Evolutionary conservation across 2,888 invertebrate genomes (phyloP).

Genomic region (Trisateles emortualis): DNA sequence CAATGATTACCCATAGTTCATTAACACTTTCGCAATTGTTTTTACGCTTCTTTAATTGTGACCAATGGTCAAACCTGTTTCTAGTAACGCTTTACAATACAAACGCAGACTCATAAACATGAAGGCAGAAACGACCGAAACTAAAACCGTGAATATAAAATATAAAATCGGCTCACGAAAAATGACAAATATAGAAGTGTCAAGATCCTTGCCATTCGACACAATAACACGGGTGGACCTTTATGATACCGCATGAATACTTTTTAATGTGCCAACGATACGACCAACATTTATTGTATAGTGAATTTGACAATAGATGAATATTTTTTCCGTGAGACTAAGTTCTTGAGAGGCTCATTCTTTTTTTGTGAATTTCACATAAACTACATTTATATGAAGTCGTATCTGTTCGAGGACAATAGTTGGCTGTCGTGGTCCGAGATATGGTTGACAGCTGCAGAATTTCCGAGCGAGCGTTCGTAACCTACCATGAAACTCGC

Average conservation of each 20-base stretch:
- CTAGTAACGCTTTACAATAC: constrained; percentile 48
- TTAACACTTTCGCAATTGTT: constrained; percentile 82
- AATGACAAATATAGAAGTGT: constrained; percentile 79
- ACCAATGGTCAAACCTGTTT: constrained; percentile 62
- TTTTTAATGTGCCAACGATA: constrained; percentile 86
- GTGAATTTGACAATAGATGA: constrained; percentile 68
- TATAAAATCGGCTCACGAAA: constrained; percentile 60
- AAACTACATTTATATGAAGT: constrained; percentile 86
- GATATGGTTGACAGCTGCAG: constrained; percentile 81
- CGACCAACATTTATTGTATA: constrained; percentile 81
- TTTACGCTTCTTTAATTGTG: constrained; percentile 75
- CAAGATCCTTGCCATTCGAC: constrained; percentile 74
- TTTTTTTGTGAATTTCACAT: constrained; percentile 80
- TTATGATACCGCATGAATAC: constrained; percentile 85
- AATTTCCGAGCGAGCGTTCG: constrained; percentile 66
- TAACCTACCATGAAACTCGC: constrained; percentile 79
- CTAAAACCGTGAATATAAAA: constrained; percentile 46
- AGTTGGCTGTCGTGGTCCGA: constrained; percentile 73
- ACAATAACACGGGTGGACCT: constrained; percentile 74
- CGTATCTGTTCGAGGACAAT: constrained; percentile 78
- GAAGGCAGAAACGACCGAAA: constrained; percentile 41
- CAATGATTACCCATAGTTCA: constrained; percentile 68
- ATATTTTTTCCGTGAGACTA: constrained; percentile 74
- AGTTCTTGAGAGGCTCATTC: constrained; percentile 77
- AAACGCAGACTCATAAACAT: constrained; percentile 37